Base-by-base conservation (phyloP, 2,888 invertebrate species). In the Coleophora flavipennella region DNA sequence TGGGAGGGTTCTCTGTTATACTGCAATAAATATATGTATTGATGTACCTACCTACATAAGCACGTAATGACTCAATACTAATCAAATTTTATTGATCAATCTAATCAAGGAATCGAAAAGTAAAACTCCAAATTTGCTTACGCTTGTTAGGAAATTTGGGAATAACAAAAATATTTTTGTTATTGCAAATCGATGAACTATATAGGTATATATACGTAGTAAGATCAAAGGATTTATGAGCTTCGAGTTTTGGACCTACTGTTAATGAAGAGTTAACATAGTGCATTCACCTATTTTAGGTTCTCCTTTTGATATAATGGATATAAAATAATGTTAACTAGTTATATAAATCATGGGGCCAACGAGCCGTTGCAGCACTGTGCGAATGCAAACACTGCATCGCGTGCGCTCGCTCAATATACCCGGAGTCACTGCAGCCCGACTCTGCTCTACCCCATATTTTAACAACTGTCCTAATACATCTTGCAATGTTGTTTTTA, bases 401-500 rank as follows among this genome's bases (percentile, higher is more conserved):
- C 71, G 83, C 84, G 84, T 84, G 84, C 79, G 57, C 62, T 63
- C 67, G 62, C 63, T 65, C 79, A 68, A 69, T 79, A 77, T 73
- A 65, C 67, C 46, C 60, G 67, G 65, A 73, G 69, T 71, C 72
- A 72, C 29, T 11, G 29, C n/a, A 73, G 67, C 72, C 66, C 66
- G 72, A 53, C 65, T 62, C 38, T 32, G 67, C 66, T 69, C 74
- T 76, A 81, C 84, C 84, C 84, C 74, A 81, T 84, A 83, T 84
- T 84, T 84, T 84, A 84, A 84, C 84, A 84, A 84, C 84, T 84
- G 84, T 84, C 83, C 84, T 81, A 83, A 83, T 84, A 80, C 81
- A 84, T 84, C 84, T 83, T 80, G 77, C 81, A 79, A 81, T 84
- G 80, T 84, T 84, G 73, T 83, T 83, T 83, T 81, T 76, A 79